Evolutionary conservation across 2,888 invertebrate species (phyloP).

Genomic region (Hemicrepidius hirtus): DNA sequence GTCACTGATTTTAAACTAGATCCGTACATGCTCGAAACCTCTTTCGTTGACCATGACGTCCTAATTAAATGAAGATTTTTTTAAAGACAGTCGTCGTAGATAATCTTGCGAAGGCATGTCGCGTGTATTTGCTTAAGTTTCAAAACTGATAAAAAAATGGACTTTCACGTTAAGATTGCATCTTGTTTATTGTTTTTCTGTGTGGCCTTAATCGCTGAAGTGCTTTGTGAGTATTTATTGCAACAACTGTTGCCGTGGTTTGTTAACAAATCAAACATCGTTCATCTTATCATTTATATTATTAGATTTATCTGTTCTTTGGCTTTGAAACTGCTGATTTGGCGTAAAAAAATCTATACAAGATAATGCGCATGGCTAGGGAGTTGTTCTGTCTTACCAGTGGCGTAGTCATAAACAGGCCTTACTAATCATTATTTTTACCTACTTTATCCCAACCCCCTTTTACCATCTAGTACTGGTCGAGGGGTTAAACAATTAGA

Average conservation of each 20-base stretch:
- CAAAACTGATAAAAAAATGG: not conserved
- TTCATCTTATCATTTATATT: not conserved
- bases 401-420: no score
- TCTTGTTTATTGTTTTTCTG: conserved; percentile 3
- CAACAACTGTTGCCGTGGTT: not conserved
- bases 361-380: no score
- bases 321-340: no score
- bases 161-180: not conserved
- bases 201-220: not conserved
- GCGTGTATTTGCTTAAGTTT: conserved; percentile 1
- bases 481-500: no score
- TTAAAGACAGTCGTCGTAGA: no score
- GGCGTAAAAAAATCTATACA: no score
- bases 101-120: not conserved
- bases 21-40: not conserved
- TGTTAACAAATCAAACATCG: not conserved
- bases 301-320: no score
- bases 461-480: no score
- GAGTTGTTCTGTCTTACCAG: no score
- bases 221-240: conserved; percentile 1
- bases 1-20: not conserved
- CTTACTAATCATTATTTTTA: no score
- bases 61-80: no score
- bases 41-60: not conserved
- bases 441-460: no score